Evolutionary conservation across 2,797 vertebrate genomes (phyloP).

Genomic region (Amniataba percoides): DNA sequence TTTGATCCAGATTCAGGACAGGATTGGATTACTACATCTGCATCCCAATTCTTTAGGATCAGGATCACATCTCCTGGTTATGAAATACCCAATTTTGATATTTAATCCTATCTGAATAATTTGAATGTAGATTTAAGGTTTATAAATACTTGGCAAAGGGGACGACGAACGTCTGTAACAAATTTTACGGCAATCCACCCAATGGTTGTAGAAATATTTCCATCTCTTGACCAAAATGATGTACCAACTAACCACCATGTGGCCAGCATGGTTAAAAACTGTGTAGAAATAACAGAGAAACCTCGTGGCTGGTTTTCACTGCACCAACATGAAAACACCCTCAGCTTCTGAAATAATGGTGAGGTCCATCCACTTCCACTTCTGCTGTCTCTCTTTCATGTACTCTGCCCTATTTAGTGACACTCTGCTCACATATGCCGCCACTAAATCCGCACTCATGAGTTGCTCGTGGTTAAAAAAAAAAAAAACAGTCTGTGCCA

Average conservation of each 20-base stretch:
- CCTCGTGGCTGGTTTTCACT: neutral
- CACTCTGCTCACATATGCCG: slow-evolving; percentile 12
- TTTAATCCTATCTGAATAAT: too few relatives aligned
- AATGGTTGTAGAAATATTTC: neutral
- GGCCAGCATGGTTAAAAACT: neutral
- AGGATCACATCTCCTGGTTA: too few relatives aligned
- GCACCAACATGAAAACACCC: neutral
- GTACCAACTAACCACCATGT: neutral
- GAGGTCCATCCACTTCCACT: neutral
- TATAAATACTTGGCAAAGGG: too few relatives aligned
- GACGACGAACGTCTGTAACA: neutral
- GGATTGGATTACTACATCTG: too few relatives aligned
- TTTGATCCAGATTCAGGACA: too few relatives aligned
- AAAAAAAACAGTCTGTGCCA: slow-evolving; percentile 10
- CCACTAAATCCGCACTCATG: slow-evolving; percentile 5
- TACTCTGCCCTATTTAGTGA: neutral
- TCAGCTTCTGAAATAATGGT: neutral
- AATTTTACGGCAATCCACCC: neutral
- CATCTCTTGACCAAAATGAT: neutral
- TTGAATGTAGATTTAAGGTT: too few relatives aligned
- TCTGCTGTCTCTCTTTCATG: slow-evolving; percentile 4
- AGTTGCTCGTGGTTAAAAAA: slow-evolving; percentile 2
- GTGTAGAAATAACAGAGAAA: neutral
- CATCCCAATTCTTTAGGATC: too few relatives aligned
- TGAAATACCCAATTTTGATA: too few relatives aligned